Conservation (phyloP, 2,113 vertebrate species). For the Gallinago media region DNA sequence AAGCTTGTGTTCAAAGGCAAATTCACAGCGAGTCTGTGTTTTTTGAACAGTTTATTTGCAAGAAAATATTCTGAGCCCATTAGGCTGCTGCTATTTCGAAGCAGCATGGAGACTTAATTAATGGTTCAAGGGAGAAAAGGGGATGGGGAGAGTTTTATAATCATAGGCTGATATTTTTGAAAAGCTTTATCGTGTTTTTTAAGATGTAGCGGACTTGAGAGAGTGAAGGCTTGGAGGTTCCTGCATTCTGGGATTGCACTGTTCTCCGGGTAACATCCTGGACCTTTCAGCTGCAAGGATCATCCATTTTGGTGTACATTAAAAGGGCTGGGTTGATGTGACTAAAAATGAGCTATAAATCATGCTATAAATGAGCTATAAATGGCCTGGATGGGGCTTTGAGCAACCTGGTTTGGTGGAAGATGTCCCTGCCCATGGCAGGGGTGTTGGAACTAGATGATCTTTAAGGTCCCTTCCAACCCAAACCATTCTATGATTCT, state of each 20-base stretch:
- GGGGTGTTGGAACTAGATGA: too few species aligned
- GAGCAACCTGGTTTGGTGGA: too few species aligned
- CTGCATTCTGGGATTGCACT: not conserved
- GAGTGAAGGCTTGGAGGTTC: not conserved
- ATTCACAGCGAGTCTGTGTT: not conserved
- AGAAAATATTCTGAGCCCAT: not conserved
- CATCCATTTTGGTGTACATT: not conserved
- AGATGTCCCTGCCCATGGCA: too few species aligned
- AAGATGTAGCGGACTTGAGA: not conserved
- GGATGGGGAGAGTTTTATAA: not conserved
- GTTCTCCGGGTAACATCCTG: not conserved
- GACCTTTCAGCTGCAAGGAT: not conserved
- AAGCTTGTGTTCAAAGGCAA: not conserved
- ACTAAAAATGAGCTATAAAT: too few species aligned
- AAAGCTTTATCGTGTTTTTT: not conserved
- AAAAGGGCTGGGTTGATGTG: not conserved
- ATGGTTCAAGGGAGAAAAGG: not conserved
- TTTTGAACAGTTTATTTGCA: not conserved
- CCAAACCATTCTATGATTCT: too few species aligned
- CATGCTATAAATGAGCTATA: too few species aligned
- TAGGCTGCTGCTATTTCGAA: not conserved
- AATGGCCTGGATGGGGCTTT: too few species aligned
- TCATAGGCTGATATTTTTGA: not conserved
- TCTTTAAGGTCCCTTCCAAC: too few species aligned
- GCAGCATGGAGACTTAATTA: not conserved